Conservation (phyloP, 2,113 vertebrate genomes). For the Sceloporus tristichus region DNA sequence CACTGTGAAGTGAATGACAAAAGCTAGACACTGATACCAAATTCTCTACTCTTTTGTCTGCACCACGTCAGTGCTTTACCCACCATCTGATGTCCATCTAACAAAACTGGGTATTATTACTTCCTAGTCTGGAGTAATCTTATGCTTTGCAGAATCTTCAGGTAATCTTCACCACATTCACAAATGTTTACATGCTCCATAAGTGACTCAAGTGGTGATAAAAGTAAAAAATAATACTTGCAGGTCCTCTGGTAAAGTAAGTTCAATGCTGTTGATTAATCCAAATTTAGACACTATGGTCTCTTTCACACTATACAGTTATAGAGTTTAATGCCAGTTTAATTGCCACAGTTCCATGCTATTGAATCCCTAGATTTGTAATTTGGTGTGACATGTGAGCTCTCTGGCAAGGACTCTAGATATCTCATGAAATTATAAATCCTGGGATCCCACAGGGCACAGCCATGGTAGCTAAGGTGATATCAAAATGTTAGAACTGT, state of each 20-base stretch:
- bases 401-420: no score
- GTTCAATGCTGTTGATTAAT: background rate
- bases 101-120: background rate
- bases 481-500: no score
- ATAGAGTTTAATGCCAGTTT: no score
- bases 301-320: no score
- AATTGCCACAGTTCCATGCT: no score
- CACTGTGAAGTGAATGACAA: background rate
- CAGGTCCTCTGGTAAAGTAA: background rate
- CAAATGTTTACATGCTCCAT: background rate
- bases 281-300: background rate
- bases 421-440: no score
- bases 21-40: background rate
- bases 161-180: no score
- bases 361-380: no score
- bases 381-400: no score
- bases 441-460: no score
- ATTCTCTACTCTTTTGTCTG: background rate
- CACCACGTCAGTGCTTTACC: background rate
- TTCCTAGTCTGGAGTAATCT: background rate
- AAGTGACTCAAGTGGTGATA: background rate
- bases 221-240: background rate
- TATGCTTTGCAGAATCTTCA: background rate
- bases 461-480: no score
- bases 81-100: background rate